Evolutionary conservation across 2,113 vertebrate genomes (phyloP), one percentile per base, ranked within the genome.

Genomic region (Montifringilla adamsi): DNA sequence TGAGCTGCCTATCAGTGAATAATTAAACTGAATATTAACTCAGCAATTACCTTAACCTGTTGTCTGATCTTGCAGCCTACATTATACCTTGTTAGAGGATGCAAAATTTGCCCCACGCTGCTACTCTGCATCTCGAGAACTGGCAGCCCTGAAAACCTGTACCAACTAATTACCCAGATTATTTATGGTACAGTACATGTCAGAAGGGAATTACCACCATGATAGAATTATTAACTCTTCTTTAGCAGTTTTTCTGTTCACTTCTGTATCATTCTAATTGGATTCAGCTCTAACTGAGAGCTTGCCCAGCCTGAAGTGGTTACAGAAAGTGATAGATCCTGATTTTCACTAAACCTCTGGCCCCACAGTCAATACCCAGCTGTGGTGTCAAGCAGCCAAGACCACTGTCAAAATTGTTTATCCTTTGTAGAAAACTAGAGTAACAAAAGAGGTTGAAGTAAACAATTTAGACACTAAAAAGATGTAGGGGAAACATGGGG

Each of bases 131-230:
- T 93, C 73, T 90, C 7, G 8, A 91, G 69, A 88, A 33, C 69
- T 77, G 47, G 76, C 75, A 95, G 85, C 87, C 91, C 90, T 96
- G 87, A 87, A 94, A 97, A 97, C 92, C 64, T 37, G 31, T 70
- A 85, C 80, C 15, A 21, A 55, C 93, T 97, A 96, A 97, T 97
- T 95, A 97, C 78, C 62, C 56, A 73, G 83, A 89, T 96, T 97
- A 96, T 96, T 97, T 97, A 93, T 93, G 91, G 92, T 83, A 82
- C 87, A 93, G 79, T 73, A 90, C 66, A n/a, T 83, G 85, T 96
- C 95, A 96, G 92, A 94, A 94, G 95, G 95, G 96, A 97, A 96
- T 94, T 95, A 84, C 85, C 76, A 90, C 89, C 84, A 60, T 16
- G 87, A 95, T 58, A 94, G 75, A 95, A 95, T 95, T 91, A 78